phyloP scores from a whole-genome alignment of 2,888 invertebrate genomes.

The Formica aserva region DNA sequence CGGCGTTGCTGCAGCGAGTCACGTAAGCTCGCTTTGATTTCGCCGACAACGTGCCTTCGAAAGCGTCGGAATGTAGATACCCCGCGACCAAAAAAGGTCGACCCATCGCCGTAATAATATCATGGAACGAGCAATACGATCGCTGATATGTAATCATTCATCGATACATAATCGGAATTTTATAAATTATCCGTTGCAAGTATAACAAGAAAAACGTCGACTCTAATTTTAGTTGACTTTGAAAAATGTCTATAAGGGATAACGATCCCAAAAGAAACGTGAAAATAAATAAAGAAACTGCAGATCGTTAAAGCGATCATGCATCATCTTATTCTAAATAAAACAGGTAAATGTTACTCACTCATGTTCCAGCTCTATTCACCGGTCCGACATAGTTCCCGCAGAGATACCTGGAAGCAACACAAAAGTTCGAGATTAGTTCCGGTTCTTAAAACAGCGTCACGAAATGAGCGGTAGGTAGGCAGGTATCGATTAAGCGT shows the following conservation, averaged over 20 bases:
- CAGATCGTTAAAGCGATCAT: neutral
- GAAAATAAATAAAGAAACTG: neutral
- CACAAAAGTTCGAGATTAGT: neutral
- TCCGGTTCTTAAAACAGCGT: neutral
- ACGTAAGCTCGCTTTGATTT: slow-evolving; percentile 78
- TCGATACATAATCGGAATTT: neutral
- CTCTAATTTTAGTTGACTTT: neutral
- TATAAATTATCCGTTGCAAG: neutral
- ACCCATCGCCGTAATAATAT: neutral
- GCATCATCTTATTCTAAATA: neutral
- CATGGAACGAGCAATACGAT: neutral
- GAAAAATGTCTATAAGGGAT: neutral
- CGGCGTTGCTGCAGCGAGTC: slow-evolving; percentile 59
- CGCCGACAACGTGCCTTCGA: slow-evolving; percentile 72
- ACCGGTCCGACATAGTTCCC: too few relatives aligned
- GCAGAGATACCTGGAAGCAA: slow-evolving; percentile 1
- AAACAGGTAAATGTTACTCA: neutral
- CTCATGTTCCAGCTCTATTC: neutral
- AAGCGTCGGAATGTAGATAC: slow-evolving; percentile 10
- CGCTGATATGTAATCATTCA: neutral
- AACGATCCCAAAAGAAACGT: neutral
- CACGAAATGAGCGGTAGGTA: slow-evolving; percentile 12
- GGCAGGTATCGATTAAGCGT: slow-evolving; percentile 46
- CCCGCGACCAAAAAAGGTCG: neutral
- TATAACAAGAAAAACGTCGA: neutral